These are phyloP conservation scores for Ascaphus truei DNA, from an alignment of 2,113 vertebrate genomes.

Conservation along the genomic window DNA sequence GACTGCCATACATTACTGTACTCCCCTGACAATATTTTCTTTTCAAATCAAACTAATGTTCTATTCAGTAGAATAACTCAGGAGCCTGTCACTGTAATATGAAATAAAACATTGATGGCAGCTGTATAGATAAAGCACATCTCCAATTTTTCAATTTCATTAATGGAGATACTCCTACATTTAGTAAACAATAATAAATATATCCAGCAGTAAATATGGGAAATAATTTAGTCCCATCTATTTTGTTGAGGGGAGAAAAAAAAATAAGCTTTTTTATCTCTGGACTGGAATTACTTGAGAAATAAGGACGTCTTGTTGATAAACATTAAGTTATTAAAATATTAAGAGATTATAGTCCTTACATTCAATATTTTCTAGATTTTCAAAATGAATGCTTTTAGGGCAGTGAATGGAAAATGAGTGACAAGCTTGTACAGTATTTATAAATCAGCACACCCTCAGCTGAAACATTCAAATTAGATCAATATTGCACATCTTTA, in stretches of 20 bases:
- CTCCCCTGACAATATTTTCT: conserved; percentile 25
- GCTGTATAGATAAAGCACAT: conserved; percentile 20
- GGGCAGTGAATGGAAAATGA: background rate
- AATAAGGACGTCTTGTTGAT: background rate
- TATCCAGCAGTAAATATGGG: background rate
- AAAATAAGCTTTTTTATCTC: background rate
- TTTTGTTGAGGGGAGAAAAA: background rate
- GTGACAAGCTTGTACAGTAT: background rate
- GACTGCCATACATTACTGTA: conserved; percentile 25
- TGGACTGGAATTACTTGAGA: background rate
- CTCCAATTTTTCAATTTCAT: conserved; percentile 30
- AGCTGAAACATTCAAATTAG: background rate
- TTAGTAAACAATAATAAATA: conserved; percentile 23
- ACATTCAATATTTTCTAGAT: background rate
- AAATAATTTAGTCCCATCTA: background rate
- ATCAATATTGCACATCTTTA: background rate
- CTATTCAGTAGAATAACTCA: conserved; percentile 31
- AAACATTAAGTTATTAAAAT: background rate
- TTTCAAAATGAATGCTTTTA: background rate
- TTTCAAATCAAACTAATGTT: conserved; percentile 29
- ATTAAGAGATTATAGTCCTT: background rate
- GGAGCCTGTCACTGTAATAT: conserved; percentile 13
- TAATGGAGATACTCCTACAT: conserved; percentile 30
- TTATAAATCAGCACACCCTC: background rate
- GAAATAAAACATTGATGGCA: conserved; percentile 31